Base-by-base conservation (phyloP, 1,140 invertebrate genomes). In the Psilanteris sp. region DNA sequence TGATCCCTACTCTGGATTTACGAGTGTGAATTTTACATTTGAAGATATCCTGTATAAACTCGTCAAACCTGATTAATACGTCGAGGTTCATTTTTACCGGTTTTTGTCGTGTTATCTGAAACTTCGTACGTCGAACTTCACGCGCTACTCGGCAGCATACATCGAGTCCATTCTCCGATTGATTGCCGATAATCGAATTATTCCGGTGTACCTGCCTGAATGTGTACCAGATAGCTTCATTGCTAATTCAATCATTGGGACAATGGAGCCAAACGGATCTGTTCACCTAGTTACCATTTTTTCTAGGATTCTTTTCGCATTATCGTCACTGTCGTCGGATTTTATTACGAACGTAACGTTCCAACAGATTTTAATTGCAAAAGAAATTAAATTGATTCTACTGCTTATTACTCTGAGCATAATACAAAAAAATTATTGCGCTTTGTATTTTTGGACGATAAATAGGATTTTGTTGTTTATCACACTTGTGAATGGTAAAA, bases 141-240 rank as follows among this genome's bases (percentile, higher is more conserved):
- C 67, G 61, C 67, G 32, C 29, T 70, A 20, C 46, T 59, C 52
- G 48, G 37, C 39, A 66, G 43, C 44, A 37, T 62, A 61, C 61
- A 62, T 59, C 11, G 55, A 57, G 48, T 66, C 52, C 61, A 77
- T 76, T 73, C 41, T 62, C 29, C 74, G 76, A 82, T 81, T 83
- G 82, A 83, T 83, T 83, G 79, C 70, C 80, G 67, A 81, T 82
- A 83, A 83, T 83, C 76, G 75, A 73, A 78, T 81, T 68, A 81
- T 79, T 77, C 74, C 64, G 18, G 44, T 54, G 34, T 72, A 67
- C 70, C 57, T 48, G 66, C 10, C 46, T 50, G 66, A 59, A 80
- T 83, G 75, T 61, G 74, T 64, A 77, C 52, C 50, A 46, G 50
- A 66, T 68, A 81, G 78, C 72, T 83, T 82, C 77, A 76, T 80